Evolutionary conservation across 2,113 vertebrate genomes (phyloP).

Genomic region (Strix aluco): DNA sequence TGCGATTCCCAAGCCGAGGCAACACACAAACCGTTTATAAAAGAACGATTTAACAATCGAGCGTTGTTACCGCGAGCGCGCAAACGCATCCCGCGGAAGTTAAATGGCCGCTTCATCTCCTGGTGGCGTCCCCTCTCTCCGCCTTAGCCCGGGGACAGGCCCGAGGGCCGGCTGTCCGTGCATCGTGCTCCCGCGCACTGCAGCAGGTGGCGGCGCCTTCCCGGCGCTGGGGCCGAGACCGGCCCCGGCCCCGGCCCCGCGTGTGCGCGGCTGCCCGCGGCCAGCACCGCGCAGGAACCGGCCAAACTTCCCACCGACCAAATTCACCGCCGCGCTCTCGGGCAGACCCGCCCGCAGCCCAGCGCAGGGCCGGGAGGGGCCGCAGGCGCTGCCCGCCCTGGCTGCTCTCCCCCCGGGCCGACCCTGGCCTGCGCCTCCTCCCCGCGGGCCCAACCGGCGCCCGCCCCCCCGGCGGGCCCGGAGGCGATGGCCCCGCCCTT

Average conservation of each 20-base stretch:
- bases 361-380: too few species aligned
- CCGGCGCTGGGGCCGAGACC: not conserved
- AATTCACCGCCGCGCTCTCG: not conserved
- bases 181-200: not conserved
- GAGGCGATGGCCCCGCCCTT: too few species aligned
- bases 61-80: not conserved
- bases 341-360: not conserved
- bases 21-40: not conserved
- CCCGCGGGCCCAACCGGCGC: not conserved
- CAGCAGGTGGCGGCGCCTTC: not conserved
- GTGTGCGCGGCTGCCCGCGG: not conserved
- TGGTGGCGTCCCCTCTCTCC: not conserved
- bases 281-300: not conserved
- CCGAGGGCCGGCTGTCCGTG: not conserved
- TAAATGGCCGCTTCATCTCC: not conserved
- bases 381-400: not conserved
- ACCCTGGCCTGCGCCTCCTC: not conserved
- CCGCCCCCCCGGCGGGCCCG: not conserved
- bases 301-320: too few species aligned
- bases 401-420: not conserved
- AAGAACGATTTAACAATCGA: not conserved
- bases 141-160: not conserved
- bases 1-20: not conserved
- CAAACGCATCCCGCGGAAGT: not conserved
- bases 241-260: not conserved